Percentiles rank a stretch among this genome's conserved stretches.
These are phyloP conservation scores for Columba janthina DNA, from an alignment of 2,113 vertebrate genomes.

Conservation along the genomic window DNA sequence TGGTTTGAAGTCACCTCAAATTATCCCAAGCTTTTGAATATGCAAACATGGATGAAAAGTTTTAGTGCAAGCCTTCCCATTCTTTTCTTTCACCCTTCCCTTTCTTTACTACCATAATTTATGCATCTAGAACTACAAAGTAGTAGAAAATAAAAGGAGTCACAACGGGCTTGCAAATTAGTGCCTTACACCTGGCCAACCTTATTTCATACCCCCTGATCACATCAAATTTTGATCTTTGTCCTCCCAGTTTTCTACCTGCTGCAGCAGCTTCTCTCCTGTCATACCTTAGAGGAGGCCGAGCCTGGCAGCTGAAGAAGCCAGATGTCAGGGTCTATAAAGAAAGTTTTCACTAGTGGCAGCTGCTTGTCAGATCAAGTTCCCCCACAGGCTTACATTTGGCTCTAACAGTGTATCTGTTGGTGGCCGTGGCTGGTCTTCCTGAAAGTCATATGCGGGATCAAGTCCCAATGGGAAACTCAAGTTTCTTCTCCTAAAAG, in stretches of 20 bases:
- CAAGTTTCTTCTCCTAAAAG: constrained; percentile 22
- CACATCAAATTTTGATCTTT: background rate
- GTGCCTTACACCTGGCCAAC: background rate
- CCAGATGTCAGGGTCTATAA: constrained; percentile 41
- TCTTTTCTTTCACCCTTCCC: background rate
- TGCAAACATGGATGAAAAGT: background rate
- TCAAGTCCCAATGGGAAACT: background rate
- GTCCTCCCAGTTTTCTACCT: background rate
- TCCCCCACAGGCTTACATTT: background rate
- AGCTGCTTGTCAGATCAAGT: constrained; percentile 12
- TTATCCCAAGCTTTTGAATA: background rate
- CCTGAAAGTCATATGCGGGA: background rate
- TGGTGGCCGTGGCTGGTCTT: constrained; percentile 19
- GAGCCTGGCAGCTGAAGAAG: constrained; percentile 16
- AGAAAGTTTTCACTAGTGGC: constrained; percentile 36
- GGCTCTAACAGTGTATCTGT: background rate
- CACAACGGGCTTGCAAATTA: background rate
- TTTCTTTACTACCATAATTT: background rate
- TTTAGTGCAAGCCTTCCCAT: background rate
- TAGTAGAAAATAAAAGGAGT: background rate
- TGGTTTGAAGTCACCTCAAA: background rate
- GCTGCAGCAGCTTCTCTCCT: background rate
- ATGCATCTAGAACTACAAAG: background rate
- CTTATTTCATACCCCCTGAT: background rate
- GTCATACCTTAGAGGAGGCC: background rate